Evolutionary conservation across 2,888 invertebrate genomes (phyloP).

Genomic region (Drosophila prostipennis): DNA sequence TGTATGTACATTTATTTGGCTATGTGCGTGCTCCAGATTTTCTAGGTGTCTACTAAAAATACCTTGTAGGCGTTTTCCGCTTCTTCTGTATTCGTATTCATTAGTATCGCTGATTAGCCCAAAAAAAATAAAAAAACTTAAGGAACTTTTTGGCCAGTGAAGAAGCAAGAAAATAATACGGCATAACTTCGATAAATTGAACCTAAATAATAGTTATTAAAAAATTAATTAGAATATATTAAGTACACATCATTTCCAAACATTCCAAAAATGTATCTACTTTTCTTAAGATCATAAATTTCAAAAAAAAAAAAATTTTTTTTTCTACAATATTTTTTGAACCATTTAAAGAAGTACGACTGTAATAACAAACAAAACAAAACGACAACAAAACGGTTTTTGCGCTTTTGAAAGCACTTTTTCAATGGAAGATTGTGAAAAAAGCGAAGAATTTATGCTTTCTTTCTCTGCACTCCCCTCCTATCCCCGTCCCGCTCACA

Average conservation of each 20-base stretch:
- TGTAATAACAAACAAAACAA: conserved; percentile 16
- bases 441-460: conserved; percentile 49
- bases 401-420: conserved; percentile 57
- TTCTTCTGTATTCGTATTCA: conserved; percentile 23
- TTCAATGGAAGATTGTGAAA: conserved; percentile 52
- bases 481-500: not conserved
- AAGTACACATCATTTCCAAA: too few species aligned
- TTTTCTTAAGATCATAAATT: too few species aligned
- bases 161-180: conserved; percentile 3
- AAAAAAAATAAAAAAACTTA: conserved; percentile 51
- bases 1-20: not conserved
- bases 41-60: conserved; percentile 65
- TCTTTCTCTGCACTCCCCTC: conserved; percentile 39
- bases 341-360: conserved; percentile 2
- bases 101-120: conserved; percentile 63
- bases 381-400: conserved; percentile 28
- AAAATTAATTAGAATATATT: too few species aligned
- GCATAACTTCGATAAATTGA: not conserved
- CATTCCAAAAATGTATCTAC: too few species aligned
- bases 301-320: too few species aligned
- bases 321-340: too few species aligned
- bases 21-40: conserved; percentile 41
- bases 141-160: not conserved
- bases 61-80: conserved; percentile 64
- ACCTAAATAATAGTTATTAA: not conserved